Evolutionary conservation across 2,113 vertebrate species (phyloP).

Genomic region (Oreamnos americanus): DNA sequence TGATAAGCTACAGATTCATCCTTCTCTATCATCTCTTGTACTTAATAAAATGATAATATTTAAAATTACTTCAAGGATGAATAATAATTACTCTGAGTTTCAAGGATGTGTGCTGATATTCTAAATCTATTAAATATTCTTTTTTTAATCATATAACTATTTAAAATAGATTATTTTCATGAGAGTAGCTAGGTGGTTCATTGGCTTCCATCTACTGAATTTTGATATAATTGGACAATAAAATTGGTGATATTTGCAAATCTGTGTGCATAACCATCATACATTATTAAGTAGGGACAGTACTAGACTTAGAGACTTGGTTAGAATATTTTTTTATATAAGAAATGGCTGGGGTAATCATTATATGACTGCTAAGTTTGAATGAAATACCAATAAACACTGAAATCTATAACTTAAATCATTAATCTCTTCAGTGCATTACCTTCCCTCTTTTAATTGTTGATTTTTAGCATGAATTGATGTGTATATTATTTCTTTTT

Average conservation of each 20-base stretch:
- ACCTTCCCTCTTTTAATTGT: neutral
- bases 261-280: neutral
- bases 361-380: neutral
- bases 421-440: neutral
- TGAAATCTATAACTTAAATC: neutral
- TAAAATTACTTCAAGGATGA: neutral
- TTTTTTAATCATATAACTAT: neutral
- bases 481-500: neutral
- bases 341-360: neutral
- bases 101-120: neutral
- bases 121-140: neutral
- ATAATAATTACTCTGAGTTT: neutral
- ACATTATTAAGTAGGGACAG: neutral
- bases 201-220: neutral
- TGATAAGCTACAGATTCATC: neutral
- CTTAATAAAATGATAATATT: neutral
- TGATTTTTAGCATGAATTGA: neutral
- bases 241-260: neutral
- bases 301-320: neutral
- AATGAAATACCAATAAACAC: neutral
- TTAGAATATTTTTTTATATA: neutral
- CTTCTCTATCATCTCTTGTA: neutral
- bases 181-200: neutral
- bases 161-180: neutral
- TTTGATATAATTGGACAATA: neutral